These are phyloP conservation scores for Trichonephila clavata DNA, from an alignment of 1,140 invertebrate genomes.

Conservation along the genomic window DNA sequence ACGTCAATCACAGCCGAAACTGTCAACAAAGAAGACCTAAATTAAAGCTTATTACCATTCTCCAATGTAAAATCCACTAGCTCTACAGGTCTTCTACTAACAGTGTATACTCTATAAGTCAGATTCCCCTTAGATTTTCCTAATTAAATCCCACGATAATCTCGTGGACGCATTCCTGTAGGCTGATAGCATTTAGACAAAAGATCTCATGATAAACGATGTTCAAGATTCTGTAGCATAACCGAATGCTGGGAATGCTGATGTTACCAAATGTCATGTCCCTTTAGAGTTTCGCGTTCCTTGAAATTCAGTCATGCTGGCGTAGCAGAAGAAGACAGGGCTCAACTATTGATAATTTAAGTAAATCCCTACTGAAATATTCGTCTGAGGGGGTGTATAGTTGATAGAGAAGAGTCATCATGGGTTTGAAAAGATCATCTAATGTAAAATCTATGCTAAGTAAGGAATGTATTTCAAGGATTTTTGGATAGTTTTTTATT, in stretches of 20 bases:
- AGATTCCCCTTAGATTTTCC: slow-evolving; percentile 38
- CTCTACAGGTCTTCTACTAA: slow-evolving; percentile 31
- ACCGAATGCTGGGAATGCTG: slow-evolving; percentile 28
- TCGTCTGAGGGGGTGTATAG: not conserved
- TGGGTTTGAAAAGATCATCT: too few relatives aligned
- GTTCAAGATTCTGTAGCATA: slow-evolving; percentile 40
- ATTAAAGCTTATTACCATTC: not conserved
- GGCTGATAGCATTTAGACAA: slow-evolving; percentile 31
- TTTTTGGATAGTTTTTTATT: too few relatives aligned
- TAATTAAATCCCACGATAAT: slow-evolving; percentile 49
- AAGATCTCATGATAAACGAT: slow-evolving; percentile 64
- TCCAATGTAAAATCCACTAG: not conserved
- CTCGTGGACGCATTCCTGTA: slow-evolving; percentile 22
- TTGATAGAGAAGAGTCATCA: not conserved
- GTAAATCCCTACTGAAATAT: not conserved
- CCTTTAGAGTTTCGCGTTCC: slow-evolving; percentile 33
- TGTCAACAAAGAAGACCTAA: not conserved
- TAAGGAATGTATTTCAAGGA: too few relatives aligned
- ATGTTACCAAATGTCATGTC: not conserved
- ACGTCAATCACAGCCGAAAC: not conserved
- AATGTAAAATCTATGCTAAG: too few relatives aligned
- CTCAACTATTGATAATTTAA: slow-evolving; percentile 2
- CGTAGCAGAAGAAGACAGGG: not conserved
- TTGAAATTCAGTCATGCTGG: slow-evolving; percentile 32
- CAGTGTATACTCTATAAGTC: not conserved